Evolutionary conservation across 2,113 vertebrate species (phyloP), one percentile per base, ranked within the genome.

Genomic region (Nycticorax nycticorax): DNA sequence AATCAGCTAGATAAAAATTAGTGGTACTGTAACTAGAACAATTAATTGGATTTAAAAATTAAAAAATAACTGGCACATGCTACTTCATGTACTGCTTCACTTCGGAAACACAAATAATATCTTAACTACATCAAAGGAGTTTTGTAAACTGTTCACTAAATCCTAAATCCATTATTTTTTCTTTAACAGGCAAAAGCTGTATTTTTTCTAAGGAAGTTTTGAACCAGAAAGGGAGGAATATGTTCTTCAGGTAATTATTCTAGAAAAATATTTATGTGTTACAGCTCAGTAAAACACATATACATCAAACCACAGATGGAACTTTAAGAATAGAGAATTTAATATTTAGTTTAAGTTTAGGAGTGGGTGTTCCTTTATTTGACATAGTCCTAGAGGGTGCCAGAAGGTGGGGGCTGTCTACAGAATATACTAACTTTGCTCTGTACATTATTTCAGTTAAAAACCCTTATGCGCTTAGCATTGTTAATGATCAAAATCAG

Each of bases 1-100:
- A 99, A 99, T 99, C 99, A 98, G 98, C 96, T 98, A 95, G 98
- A 95, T 98, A 98, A 98, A 98, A 97, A 98, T 97, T 97, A 97
- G 97, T 93, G 85, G 97, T 98, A 97, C 96, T 96, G 86, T 97
- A 98, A 96, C 97, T 87, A 96, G 94, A 97, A 98, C 96, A 97
- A 97, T 98, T 98, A 97, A 97, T 96, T 96, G 97, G 94, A 91
- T 98, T 97, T 96, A 97, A 94, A 81, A 95, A 94, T 86, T 43
- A 77, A 96, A 95, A 96, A 96, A 95, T 83, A 93, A 89, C 62
- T 59, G 48, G 41, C 41, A 87, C 27, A 66, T 91, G 55, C 56
- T 89, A 74, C 52, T 87, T 93, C 63, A 67, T 72, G 33, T 63
- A 67, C 26, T 72, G 41, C 83, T 93, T 80, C 52, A 66, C 57